These are phyloP conservation scores for Nebria ingens DNA, from an alignment of 1,140 invertebrate genomes.

Conservation along the genomic window DNA sequence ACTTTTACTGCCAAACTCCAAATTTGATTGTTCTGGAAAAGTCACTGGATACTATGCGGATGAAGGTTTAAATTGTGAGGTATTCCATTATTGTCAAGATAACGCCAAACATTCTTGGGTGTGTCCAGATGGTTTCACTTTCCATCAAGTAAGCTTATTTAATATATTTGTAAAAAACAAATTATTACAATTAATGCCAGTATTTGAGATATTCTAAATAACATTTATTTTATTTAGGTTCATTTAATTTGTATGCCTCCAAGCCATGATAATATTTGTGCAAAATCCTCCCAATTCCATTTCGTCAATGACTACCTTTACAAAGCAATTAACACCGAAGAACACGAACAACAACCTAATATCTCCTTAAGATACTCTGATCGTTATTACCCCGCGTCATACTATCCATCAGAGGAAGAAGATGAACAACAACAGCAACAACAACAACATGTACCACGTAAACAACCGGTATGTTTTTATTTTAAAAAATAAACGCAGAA, in stretches of 20 bases:
- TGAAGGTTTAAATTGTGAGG: constrained; percentile 77
- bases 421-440: constrained; percentile 39
- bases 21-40: constrained; percentile 67
- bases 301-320: constrained; percentile 91
- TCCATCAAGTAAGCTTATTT: constrained; percentile 84
- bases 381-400: constrained; percentile 65
- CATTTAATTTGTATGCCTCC: constrained; percentile 90
- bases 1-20: constrained; percentile 67
- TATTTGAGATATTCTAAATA: too few relatives aligned
- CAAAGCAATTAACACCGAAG: constrained; percentile 73
- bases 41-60: constrained; percentile 88
- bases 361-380: constrained; percentile 77
- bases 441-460: constrained; percentile 28
- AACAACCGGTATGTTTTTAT: constrained; percentile 26
- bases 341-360: constrained; percentile 69
- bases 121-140: constrained; percentile 83
- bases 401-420: constrained; percentile 57
- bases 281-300: constrained; percentile 79
- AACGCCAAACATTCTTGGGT: constrained; percentile 86
- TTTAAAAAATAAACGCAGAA: not conserved
- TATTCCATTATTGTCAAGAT: constrained; percentile 91
- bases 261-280: constrained; percentile 78
- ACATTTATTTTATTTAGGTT: constrained; percentile 44
- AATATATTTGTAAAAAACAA: not conserved
- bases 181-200: constrained; percentile 9